These are phyloP conservation scores for Catalaphyllia jardinei DNA, from an alignment of 64 coral and sea anemone genomes.

Conservation along the genomic window DNA sequence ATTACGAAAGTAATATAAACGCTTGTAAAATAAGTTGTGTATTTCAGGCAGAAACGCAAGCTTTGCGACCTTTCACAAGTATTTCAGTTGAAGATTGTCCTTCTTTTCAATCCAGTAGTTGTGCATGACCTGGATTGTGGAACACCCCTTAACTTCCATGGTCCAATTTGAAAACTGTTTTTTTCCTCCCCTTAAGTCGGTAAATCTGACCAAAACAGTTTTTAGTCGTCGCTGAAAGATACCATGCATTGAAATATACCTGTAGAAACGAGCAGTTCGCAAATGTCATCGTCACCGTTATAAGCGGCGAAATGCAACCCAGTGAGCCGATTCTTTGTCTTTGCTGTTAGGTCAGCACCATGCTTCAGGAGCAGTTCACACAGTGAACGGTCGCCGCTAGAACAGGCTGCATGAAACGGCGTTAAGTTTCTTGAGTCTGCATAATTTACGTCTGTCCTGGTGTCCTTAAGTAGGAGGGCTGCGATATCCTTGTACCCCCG, in stretches of 20 bases:
- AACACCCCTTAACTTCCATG: too few species aligned
- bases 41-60: too few species aligned
- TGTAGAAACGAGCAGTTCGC: slow-evolving; percentile 42
- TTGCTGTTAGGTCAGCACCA: slow-evolving; percentile 24
- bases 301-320: slow-evolving; percentile 33
- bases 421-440: slow-evolving; percentile 12
- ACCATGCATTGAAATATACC: slow-evolving; percentile 10
- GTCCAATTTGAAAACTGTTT: too few species aligned
- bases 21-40: too few species aligned
- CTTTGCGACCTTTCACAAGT: too few species aligned
- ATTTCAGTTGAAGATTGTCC: too few species aligned
- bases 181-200: too few species aligned
- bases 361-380: slow-evolving; percentile 37
- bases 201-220: too few species aligned
- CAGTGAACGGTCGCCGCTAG: background rate
- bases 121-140: too few species aligned
- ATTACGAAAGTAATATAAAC: too few species aligned
- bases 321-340: slow-evolving; percentile 27
- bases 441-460: slow-evolving; percentile 20
- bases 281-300: slow-evolving; percentile 1
- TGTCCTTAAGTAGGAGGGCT: slow-evolving; percentile 19
- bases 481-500: slow-evolving; percentile 41
- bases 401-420: slow-evolving; percentile 33
- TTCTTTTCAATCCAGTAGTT: too few species aligned
- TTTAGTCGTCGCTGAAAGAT: too few species aligned